Evolutionary conservation across 2,797 vertebrate genomes (phyloP).

Genomic region (Dicrostonyx torquatus): DNA sequence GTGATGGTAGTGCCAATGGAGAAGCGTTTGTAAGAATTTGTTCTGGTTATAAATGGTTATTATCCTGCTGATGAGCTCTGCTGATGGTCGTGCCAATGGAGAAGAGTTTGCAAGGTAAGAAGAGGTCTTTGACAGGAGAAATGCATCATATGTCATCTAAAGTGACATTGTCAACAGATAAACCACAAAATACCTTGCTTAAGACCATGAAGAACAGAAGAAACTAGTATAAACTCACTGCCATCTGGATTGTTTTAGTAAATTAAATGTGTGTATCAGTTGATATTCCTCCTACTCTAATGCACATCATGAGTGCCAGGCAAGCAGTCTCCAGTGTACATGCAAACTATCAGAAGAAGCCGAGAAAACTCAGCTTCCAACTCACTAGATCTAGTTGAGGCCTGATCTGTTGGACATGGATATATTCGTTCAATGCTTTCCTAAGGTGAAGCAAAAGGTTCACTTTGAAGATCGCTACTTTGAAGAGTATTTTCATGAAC

Average conservation of each 20-base stretch:
- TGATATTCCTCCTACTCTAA: not conserved
- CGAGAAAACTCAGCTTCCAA: not conserved
- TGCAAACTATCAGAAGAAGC: not conserved
- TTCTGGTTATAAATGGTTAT: not conserved
- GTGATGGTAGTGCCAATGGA: not conserved
- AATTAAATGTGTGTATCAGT: not conserved
- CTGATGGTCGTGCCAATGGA: not conserved
- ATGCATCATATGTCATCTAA: not conserved
- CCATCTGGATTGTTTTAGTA: not conserved
- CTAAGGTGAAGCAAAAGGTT: not conserved
- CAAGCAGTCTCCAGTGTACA: not conserved
- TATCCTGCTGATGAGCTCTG: not conserved
- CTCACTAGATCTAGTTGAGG: not conserved
- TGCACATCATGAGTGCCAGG: not conserved
- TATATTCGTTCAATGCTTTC: accelerated
- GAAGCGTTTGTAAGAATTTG: not conserved
- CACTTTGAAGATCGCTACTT: not conserved
- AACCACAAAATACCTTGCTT: constrained; percentile 40
- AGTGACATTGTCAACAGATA: not conserved
- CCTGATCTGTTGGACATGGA: not conserved
- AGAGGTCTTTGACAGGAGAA: not conserved
- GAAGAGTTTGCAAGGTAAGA: not conserved
- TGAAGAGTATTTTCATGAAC: not conserved
- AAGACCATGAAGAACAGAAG: not conserved
- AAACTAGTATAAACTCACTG: not conserved